Conservation (phyloP, 2,888 invertebrate genomes). For the Melanotus villosus region DNA sequence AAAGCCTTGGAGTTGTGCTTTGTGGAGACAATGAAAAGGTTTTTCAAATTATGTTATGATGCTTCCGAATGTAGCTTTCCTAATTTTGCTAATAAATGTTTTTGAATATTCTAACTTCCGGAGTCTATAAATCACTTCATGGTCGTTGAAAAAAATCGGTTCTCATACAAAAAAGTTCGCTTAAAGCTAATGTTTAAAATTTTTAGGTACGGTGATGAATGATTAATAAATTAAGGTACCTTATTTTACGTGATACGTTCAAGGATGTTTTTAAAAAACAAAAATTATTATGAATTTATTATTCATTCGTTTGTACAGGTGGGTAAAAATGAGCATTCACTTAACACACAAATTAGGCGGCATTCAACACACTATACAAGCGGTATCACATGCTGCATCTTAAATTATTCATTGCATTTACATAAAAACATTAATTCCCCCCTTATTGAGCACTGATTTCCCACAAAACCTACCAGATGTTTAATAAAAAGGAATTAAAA, state of each 20-base stretch:
- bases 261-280: background rate
- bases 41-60: too few relatives aligned
- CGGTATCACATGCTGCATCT: constrained; percentile 49
- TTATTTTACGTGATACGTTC: background rate
- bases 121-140: too few relatives aligned
- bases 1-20: too few relatives aligned
- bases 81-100: too few relatives aligned
- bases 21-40: too few relatives aligned
- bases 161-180: too few relatives aligned
- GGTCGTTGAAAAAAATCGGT: too few relatives aligned
- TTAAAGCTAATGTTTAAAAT: too few relatives aligned
- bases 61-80: too few relatives aligned
- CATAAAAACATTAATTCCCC: constrained; percentile 51
- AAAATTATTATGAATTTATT: background rate
- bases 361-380: constrained; percentile 43
- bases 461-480: constrained; percentile 18
- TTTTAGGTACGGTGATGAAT: too few relatives aligned
- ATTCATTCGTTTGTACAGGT: constrained; percentile 32
- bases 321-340: constrained; percentile 44
- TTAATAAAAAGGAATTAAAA: background rate
- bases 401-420: constrained; percentile 53
- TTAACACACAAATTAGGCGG: constrained; percentile 49
- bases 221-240: too few relatives aligned
- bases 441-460: constrained; percentile 42
- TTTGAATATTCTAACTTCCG: too few relatives aligned